Base-by-base conservation (phyloP, 2,888 invertebrate genomes). In the Patella caerulea region DNA sequence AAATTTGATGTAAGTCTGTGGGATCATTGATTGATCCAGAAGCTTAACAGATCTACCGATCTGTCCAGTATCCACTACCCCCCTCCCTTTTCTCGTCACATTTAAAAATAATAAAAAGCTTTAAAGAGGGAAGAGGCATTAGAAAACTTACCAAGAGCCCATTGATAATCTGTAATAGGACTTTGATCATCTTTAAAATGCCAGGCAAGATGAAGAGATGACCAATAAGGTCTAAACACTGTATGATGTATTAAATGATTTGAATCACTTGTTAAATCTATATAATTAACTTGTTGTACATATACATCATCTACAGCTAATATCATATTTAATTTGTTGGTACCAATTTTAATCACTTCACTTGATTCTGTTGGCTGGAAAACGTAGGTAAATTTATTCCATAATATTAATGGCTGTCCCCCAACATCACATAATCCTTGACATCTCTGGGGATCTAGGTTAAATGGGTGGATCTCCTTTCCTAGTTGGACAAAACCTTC, bases 401-500 rank as follows among this genome's bases (percentile, higher is more conserved):
- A 81, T 19, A 81, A 29, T 24, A 81, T 78, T 24, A 74, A 59
- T 4, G 74, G 59, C 55, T 81, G 72, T 9, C 74, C 17, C 17
- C 70, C 78, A 17, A 74, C 53, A 65, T 74, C 75, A 75, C 81
- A 81, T 12, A 59, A 52, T 52, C 78, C 78, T 15, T 71, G 65
- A 55, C 81, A 81, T 53, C 71, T 56, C 24, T 75, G 69, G n/a
- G 81, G 81, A 52, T 81, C 78, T 70, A 81, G 69, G 24, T 72
- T 34, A 53, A 80, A 80, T 2, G 72, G 24, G 56, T 81, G 77
- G 3, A 52, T 52, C 34, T 82, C 73, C 9, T 55, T 69, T 14
- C 79, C 83, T 15, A 83, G 24, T 19, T 78, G 24, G 3, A 82
- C 69, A 56, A 73, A 77, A 17, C 79, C 82, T 54, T 83, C 82